A percentile compares a stretch with the other conserved stretches of the same genome.
phyloP scores from a whole-genome alignment of 1,140 invertebrate genomes.

The Zelostemma sp. region DNA sequence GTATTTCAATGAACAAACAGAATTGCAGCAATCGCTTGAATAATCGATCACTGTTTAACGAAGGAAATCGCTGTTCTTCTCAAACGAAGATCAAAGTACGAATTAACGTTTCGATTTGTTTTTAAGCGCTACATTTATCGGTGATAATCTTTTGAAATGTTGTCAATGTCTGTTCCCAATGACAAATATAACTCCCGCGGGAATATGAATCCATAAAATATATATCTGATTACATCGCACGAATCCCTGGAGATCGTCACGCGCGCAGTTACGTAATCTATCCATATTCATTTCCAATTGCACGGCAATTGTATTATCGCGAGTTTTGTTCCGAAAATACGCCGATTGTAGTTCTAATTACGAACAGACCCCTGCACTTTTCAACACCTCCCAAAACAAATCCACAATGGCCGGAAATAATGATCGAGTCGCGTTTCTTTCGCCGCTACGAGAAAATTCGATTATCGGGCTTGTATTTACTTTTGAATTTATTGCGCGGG shows the following conservation, averaged over 20 bases:
- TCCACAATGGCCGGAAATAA: too few relatives aligned
- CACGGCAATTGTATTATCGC: neutral
- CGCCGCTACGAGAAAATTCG: neutral
- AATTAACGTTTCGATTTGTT: too few relatives aligned
- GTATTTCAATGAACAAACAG: neutral
- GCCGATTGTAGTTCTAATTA: too few relatives aligned
- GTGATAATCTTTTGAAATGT: neutral
- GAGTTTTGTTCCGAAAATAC: neutral
- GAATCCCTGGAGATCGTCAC: neutral
- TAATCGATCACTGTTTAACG: too few relatives aligned
- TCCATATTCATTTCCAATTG: slow-evolving; percentile 5
- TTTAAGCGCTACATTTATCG: too few relatives aligned
- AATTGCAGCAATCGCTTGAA: too few relatives aligned
- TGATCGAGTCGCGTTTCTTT: too few relatives aligned
- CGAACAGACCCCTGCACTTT: too few relatives aligned
- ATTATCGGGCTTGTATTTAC: neutral
- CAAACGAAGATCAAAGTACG: neutral
- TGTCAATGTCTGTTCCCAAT: neutral
- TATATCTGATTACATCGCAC: neutral
- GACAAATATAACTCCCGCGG: neutral
- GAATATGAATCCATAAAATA: neutral
- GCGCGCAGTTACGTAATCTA: slow-evolving; percentile 2
- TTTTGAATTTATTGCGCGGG: neutral
- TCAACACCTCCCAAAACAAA: too few relatives aligned
- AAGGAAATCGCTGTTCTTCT: neutral